phyloP scores from a whole-genome alignment of 1,140 invertebrate species.

The Aethina tumida region DNA sequence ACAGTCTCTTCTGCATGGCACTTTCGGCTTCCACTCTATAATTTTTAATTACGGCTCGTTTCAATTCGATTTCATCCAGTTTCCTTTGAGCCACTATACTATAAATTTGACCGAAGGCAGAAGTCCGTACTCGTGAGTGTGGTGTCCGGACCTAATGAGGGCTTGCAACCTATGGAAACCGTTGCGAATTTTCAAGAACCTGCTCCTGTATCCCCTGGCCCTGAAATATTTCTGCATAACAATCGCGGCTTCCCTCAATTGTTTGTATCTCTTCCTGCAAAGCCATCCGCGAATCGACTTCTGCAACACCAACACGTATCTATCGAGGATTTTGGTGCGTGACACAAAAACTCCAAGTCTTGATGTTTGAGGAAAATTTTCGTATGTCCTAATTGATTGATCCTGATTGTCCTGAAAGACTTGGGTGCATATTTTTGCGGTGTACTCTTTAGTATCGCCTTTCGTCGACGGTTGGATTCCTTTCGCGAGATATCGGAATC shows the following conservation, averaged over 20 bases:
- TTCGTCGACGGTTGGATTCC: slow-evolving; percentile 67
- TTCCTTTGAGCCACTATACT: slow-evolving; percentile 46
- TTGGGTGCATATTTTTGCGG: slow-evolving; percentile 65
- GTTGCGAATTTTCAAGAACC: slow-evolving; percentile 59
- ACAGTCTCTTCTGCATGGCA: slow-evolving; percentile 56
- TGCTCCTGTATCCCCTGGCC: slow-evolving; percentile 56
- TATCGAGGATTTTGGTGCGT: too few relatives aligned
- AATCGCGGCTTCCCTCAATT: slow-evolving; percentile 57
- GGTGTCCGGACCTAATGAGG: slow-evolving; percentile 64
- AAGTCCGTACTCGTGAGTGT: slow-evolving; percentile 61
- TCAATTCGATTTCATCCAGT: slow-evolving; percentile 51
- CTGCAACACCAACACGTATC: slow-evolving; percentile 77
- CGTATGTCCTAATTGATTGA: slow-evolving; percentile 81
- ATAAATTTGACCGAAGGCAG: slow-evolving; percentile 38
- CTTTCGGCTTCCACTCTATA: slow-evolving; percentile 49
- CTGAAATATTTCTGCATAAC: slow-evolving; percentile 76
- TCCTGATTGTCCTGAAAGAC: slow-evolving; percentile 61
- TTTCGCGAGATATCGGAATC: slow-evolving; percentile 72
- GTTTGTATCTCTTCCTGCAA: slow-evolving; percentile 50
- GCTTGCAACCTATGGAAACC: slow-evolving; percentile 81
- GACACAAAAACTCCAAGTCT: too few relatives aligned
- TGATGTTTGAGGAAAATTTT: slow-evolving; percentile 91
- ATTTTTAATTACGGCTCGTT: slow-evolving; percentile 52
- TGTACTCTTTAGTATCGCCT: slow-evolving; percentile 57
- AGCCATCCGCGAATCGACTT: slow-evolving; percentile 74